These are phyloP conservation scores for Brachionus asplanchnoidis DNA, from an alignment of 1,140 invertebrate species.

Conservation along the genomic window DNA sequence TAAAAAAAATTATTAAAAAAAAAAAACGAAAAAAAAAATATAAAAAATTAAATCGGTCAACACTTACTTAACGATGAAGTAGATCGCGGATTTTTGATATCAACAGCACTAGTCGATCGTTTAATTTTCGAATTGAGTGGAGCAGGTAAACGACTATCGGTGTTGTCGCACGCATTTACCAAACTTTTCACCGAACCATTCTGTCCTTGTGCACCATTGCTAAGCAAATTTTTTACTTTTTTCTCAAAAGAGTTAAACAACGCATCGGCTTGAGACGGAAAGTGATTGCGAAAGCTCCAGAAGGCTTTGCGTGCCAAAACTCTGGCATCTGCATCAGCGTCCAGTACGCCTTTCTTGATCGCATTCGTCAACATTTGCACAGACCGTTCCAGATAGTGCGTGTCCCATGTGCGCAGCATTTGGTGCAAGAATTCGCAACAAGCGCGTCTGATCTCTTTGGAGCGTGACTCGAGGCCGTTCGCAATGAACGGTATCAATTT, in stretches of 20 bases:
- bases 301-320: constrained; percentile 65
- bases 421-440: constrained; percentile 75
- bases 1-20: not conserved
- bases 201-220: not conserved
- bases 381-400: constrained; percentile 74
- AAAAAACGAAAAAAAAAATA: not conserved
- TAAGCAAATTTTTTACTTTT: constrained; percentile 67
- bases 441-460: constrained; percentile 76
- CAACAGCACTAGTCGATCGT: constrained; percentile 84
- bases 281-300: constrained; percentile 81
- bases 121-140: constrained; percentile 44
- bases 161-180: not conserved
- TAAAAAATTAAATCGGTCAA: not conserved
- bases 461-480: constrained; percentile 64
- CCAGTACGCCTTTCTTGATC: constrained; percentile 79
- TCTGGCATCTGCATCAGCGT: constrained; percentile 83
- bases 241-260: constrained; percentile 76
- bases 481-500: not conserved
- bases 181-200: constrained; percentile 5
- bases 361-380: constrained; percentile 71
- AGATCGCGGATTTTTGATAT: constrained; percentile 61
- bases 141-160: not conserved
- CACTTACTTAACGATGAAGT: constrained; percentile 44
- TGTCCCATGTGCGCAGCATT: constrained; percentile 77
- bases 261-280: constrained; percentile 78